A percentile compares a stretch with the other conserved stretches of the same genome.
These are phyloP conservation scores for Gorsachius magnificus DNA, from an alignment of 2,797 vertebrate genomes.

Conservation along the genomic window DNA sequence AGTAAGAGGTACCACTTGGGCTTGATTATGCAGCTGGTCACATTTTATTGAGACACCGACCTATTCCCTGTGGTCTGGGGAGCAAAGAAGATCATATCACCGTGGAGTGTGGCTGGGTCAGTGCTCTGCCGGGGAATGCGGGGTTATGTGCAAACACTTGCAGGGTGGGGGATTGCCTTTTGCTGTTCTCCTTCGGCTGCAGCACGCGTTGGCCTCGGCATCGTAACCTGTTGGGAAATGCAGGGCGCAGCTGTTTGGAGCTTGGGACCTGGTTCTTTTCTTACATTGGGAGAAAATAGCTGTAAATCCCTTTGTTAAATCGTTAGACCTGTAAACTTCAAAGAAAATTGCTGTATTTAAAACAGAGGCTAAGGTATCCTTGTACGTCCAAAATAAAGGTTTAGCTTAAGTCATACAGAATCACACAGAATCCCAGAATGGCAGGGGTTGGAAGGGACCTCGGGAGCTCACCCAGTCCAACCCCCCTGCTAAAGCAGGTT, in stretches of 20 bases:
- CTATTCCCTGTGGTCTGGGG: background rate
- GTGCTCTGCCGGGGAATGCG: background rate
- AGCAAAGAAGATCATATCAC: background rate
- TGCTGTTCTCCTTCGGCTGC: background rate
- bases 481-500: no score
- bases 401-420: background rate
- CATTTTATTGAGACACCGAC: conserved; percentile 31
- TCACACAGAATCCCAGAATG: no score
- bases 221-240: background rate
- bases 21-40: conserved; percentile 33
- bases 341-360: background rate
- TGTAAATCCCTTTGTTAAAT: background rate
- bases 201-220: background rate
- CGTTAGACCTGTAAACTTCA: background rate
- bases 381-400: background rate
- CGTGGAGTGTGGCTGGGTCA: conserved; percentile 6
- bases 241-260: background rate
- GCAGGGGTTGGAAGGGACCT: no score
- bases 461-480: no score
- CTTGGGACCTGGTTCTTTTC: background rate
- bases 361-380: background rate
- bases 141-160: background rate
- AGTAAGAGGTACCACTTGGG: conserved; percentile 22
- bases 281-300: background rate
- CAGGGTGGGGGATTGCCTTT: background rate